Evolutionary conservation across 2,113 vertebrate genomes (phyloP).

Genomic region (Stigmatopora nigra): DNA sequence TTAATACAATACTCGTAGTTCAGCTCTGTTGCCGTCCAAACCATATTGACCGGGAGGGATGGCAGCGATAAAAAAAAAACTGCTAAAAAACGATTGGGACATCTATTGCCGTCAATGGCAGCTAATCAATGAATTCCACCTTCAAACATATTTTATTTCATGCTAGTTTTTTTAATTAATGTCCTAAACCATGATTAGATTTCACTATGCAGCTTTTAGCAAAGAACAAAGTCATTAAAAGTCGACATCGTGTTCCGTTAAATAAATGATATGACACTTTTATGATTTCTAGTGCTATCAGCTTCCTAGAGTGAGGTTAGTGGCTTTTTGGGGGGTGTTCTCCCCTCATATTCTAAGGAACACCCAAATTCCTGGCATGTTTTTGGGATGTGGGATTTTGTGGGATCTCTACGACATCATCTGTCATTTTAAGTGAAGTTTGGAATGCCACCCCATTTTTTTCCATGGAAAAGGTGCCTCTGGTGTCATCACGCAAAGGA

Average conservation of each 20-base stretch:
- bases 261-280: constrained; percentile 1
- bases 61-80: too few relatives aligned
- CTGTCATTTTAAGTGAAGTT: not conserved
- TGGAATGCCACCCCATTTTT: not conserved
- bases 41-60: too few relatives aligned
- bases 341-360: not conserved
- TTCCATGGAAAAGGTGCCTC: not conserved
- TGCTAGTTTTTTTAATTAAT: not conserved
- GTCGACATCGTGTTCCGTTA: not conserved
- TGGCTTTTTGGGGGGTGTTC: not conserved
- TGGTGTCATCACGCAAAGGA: not conserved
- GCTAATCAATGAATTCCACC: not conserved
- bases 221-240: not conserved
- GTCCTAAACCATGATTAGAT: not conserved
- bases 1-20: too few relatives aligned
- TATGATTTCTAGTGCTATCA: not conserved
- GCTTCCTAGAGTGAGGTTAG: not conserved
- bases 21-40: too few relatives aligned
- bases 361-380: constrained; percentile 1
- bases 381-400: not conserved
- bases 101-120: too few relatives aligned
- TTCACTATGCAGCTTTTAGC: not conserved
- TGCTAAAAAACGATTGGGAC: too few relatives aligned
- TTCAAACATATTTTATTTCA: not conserved
- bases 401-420: not conserved